These are phyloP conservation scores for Nothoprocta pentlandii DNA, from an alignment of 2,113 vertebrate species.

Conservation along the genomic window DNA sequence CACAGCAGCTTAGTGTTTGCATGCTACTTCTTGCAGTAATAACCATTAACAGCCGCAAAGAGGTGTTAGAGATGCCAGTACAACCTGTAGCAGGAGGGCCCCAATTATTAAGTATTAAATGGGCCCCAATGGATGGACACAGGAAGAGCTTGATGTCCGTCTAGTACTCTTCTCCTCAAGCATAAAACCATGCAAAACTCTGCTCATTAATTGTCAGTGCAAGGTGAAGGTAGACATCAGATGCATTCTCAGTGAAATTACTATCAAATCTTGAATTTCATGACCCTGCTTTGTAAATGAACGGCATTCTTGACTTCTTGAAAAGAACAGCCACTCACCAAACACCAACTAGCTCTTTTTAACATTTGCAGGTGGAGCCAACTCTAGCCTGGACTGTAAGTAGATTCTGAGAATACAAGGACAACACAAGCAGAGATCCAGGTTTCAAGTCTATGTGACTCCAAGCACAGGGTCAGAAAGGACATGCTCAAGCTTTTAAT, in stretches of 20 bases:
- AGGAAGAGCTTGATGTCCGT: background rate
- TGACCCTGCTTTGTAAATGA: background rate
- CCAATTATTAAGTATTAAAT: background rate
- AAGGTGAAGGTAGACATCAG: background rate
- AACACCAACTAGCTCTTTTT: background rate
- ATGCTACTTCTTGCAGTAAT: background rate
- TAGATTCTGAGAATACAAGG: background rate
- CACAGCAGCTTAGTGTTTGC: background rate
- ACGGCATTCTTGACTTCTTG: background rate
- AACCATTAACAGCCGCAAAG: background rate
- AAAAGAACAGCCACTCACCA: background rate
- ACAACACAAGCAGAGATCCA: background rate
- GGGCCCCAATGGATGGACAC: background rate
- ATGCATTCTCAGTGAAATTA: background rate
- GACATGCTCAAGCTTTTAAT: background rate
- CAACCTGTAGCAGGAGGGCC: background rate
- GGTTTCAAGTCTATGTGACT: background rate
- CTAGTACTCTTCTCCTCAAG: too few species aligned
- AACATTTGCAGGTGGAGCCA: background rate
- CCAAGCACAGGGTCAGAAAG: background rate
- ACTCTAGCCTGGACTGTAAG: too few species aligned
- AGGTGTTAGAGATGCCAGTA: background rate
- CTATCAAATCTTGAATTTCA: background rate
- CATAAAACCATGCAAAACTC: background rate
- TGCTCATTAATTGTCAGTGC: background rate